phyloP scores from a whole-genome alignment of 2,888 invertebrate species.

The Halocaridina rubra region DNA sequence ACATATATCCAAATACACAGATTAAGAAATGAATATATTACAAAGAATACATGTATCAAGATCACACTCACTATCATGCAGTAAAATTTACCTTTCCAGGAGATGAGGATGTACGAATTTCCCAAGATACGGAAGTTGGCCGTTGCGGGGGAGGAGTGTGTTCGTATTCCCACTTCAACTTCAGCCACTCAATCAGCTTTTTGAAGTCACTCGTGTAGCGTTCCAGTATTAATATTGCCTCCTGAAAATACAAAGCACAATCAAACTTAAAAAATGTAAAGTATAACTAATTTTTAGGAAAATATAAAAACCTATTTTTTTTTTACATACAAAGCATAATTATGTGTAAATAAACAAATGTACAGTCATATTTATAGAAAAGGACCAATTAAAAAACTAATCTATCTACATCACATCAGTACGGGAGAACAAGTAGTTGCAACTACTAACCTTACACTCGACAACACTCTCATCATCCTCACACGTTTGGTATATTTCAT shows the following conservation, averaged over 20 bases:
- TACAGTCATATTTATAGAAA: too few relatives aligned
- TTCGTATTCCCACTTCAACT: conserved; percentile 93
- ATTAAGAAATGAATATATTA: too few relatives aligned
- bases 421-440: too few relatives aligned
- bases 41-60: too few relatives aligned
- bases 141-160: conserved; percentile 85
- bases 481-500: conserved; percentile 95
- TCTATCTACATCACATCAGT: too few relatives aligned
- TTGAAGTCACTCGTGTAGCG: conserved; percentile 95
- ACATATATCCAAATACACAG: too few relatives aligned
- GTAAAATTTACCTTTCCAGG: conserved; percentile 72
- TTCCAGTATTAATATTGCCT: conserved; percentile 93
- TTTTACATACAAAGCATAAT: too few relatives aligned
- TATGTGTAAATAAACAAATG: too few relatives aligned
- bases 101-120: conserved; percentile 88
- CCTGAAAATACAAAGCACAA: conserved; percentile 73
- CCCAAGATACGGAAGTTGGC: conserved; percentile 94
- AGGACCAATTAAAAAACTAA: too few relatives aligned
- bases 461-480: conserved; percentile 77
- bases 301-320: too few relatives aligned
- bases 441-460: conserved; percentile 55
- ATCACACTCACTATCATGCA: too few relatives aligned
- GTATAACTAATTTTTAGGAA: too few relatives aligned
- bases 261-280: neutral
- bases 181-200: conserved; percentile 92